Conservation (phyloP, 2,888 invertebrate genomes). For the Troilus luridus region DNA sequence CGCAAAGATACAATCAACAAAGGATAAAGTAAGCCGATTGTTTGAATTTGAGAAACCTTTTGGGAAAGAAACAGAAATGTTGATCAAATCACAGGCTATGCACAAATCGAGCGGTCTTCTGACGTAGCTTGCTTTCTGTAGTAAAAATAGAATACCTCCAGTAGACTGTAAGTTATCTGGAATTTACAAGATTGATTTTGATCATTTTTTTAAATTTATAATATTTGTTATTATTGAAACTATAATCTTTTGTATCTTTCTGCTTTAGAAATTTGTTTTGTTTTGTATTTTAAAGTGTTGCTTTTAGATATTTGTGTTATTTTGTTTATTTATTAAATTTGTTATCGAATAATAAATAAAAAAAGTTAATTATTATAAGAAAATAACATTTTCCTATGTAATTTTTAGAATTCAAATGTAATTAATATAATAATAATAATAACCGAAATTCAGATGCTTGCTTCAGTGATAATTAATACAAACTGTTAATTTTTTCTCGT, state of each 20-base stretch:
- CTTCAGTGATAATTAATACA: background rate
- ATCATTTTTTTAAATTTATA: background rate
- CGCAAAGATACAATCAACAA: slow-evolving; percentile 63
- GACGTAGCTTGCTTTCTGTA: background rate
- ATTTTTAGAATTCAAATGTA: background rate
- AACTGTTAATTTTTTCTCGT: background rate
- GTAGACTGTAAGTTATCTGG: background rate
- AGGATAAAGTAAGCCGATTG: slow-evolving; percentile 61
- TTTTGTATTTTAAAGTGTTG: slow-evolving; percentile 6
- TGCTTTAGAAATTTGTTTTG: slow-evolving; percentile 12
- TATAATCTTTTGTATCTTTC: background rate
- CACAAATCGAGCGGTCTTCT: slow-evolving; percentile 53
- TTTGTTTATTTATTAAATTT: slow-evolving; percentile 41
- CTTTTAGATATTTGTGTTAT: slow-evolving; percentile 28
- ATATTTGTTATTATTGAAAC: background rate
- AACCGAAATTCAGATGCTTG: slow-evolving; percentile 1
- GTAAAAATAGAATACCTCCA: background rate
- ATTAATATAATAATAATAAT: background rate
- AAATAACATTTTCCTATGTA: background rate
- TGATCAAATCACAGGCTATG: slow-evolving; percentile 63
- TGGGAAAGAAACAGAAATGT: slow-evolving; percentile 64
- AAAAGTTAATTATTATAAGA: background rate
- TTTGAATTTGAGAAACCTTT: slow-evolving; percentile 64
- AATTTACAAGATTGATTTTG: background rate
- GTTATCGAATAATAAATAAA: background rate